These are phyloP conservation scores for Pelodiscus sinensis DNA, from an alignment of 2,113 vertebrate genomes.

Conservation along the genomic window DNA sequence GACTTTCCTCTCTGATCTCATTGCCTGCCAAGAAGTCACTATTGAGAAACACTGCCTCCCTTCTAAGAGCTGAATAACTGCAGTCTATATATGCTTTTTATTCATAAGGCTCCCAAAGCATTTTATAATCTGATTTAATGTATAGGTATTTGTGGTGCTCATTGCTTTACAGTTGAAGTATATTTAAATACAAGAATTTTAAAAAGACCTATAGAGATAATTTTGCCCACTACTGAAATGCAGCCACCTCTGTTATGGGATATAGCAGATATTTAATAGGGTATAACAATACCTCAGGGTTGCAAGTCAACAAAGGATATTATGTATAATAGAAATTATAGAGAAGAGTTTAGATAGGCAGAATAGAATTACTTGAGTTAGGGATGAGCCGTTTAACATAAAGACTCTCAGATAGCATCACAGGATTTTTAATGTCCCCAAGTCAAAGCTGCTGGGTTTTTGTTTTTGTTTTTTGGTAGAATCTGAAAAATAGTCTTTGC, in stretches of 20 bases:
- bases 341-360: background rate
- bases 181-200: background rate
- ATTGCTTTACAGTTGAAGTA: background rate
- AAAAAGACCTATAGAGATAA: background rate
- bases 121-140: background rate
- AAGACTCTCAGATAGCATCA: background rate
- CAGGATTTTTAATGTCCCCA: background rate
- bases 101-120: background rate
- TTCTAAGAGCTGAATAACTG: background rate
- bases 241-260: background rate
- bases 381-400: background rate
- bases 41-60: background rate
- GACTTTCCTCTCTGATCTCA: background rate
- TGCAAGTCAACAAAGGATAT: background rate
- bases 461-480: background rate
- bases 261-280: background rate
- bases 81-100: background rate
- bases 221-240: slow-evolving; percentile 1
- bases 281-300: background rate
- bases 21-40: background rate
- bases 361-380: background rate
- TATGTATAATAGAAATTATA: background rate
- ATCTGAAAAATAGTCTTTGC: background rate
- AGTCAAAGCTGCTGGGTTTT: background rate
- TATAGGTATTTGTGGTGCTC: background rate